These are phyloP conservation scores for Petrosia ficiformis DNA, from an alignment of 37 sponge, comb jelly and placozoan species.

Conservation along the genomic window DNA sequence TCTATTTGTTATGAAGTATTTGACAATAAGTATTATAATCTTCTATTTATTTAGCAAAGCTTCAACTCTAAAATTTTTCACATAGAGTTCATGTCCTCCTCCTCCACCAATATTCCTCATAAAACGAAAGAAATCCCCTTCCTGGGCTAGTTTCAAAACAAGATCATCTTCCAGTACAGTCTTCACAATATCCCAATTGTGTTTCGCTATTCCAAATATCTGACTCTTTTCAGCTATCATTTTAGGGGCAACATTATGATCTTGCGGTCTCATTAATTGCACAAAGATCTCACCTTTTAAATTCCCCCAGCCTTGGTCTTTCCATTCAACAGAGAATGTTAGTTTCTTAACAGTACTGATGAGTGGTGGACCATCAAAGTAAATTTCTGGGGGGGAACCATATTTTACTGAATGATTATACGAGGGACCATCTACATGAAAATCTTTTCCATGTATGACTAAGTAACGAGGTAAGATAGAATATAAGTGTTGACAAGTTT, in stretches of 20 bases:
- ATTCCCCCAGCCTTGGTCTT: slow-evolving; percentile 58
- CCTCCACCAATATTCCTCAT: slow-evolving; percentile 35
- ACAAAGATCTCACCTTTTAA: slow-evolving; percentile 43
- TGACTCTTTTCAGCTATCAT: slow-evolving; percentile 20
- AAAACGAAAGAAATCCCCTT: slow-evolving; percentile 19
- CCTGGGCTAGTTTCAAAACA: slow-evolving; percentile 6
- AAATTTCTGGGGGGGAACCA: slow-evolving; percentile 40
- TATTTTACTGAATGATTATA: not conserved
- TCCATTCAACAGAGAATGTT: slow-evolving; percentile 31
- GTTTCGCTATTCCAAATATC: slow-evolving; percentile 26
- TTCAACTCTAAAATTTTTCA: slow-evolving; percentile 15
- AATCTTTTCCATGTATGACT: slow-evolving; percentile 46
- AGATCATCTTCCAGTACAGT: slow-evolving; percentile 13
- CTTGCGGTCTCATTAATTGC: slow-evolving; percentile 12
- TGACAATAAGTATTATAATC: too few relatives aligned
- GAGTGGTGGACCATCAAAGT: slow-evolving; percentile 40
- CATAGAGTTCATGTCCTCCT: slow-evolving; percentile 22
- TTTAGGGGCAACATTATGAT: too few relatives aligned
- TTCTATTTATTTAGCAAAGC: not conserved
- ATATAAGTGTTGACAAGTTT: slow-evolving; percentile 25
- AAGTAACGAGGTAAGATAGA: slow-evolving; percentile 33
- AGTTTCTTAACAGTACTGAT: slow-evolving; percentile 27
- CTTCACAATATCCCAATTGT: slow-evolving; percentile 4
- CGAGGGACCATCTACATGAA: slow-evolving; percentile 12
- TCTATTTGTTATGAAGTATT: too few relatives aligned